Base-by-base conservation (phyloP, 2,888 invertebrate genomes). In the Thumatha senex region DNA sequence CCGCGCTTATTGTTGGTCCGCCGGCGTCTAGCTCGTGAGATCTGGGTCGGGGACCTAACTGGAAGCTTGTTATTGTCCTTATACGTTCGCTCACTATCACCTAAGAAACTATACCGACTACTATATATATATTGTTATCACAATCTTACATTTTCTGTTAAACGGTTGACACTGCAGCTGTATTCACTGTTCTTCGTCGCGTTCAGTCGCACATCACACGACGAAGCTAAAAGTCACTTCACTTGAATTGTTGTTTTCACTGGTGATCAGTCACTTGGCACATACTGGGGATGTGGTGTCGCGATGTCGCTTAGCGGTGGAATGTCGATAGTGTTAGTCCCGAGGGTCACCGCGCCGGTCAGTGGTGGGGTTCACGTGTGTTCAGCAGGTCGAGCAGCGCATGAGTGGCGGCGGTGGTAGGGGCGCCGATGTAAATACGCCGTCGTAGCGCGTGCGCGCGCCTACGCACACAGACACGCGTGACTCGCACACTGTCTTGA, bases 361-460 rank as follows among this genome's bases (percentile, higher is more conserved):
- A 64, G 74, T 83, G 78, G 86, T 82, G 85, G 83, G 83, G 82
- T 78, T 80, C 77, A 87, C 89, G 91, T 91, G 91, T 89, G 88
- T 67, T 83, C 86, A 55, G 84, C 76, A 76, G 80, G 82, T 85
- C 87, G 82, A 68, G 81, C 88, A 78, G 89, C 85, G 90, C 90
- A 89, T 90, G 88, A 91, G 91, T 91, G 91, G 76, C 84, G 71
- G 79, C 76, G 79, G 86, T 90, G 89, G 91, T 84, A 90, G 90
- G 87, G 89, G 89, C 86, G 84, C 82, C 82, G 84, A 83, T 78
- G 91, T 91, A 91, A 89, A 91, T 91, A 91, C 89, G 78, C 76
- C 76, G 83, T 61, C 70, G 80, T 78, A 78, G 80, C 88, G 86
- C 86, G 85, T 84, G 89, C 89, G 79, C 83, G 69, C 75, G 79